A percentile compares a stretch with the other conserved stretches of the same genome.
These are phyloP conservation scores for Callithrix jacchus DNA, from an alignment of 2,113 vertebrate species.

Conservation along the genomic window DNA sequence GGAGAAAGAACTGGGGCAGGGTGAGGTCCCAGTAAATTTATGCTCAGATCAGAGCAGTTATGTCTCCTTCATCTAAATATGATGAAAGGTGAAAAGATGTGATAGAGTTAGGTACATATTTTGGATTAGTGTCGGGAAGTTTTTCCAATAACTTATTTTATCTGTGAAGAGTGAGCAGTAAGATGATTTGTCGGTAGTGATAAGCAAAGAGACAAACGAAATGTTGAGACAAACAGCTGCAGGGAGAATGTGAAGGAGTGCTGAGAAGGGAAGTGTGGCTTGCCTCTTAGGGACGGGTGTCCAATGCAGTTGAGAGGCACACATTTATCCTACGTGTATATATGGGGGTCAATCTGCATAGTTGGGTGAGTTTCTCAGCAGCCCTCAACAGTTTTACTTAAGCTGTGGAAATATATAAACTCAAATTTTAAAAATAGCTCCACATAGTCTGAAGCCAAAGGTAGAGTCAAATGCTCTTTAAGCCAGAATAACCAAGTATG, in stretches of 20 bases:
- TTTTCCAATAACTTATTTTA: background rate
- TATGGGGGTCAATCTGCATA: background rate
- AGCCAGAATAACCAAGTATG: conserved; percentile 36
- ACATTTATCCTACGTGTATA: background rate
- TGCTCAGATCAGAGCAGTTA: background rate
- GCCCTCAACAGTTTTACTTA: background rate
- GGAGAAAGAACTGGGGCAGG: background rate
- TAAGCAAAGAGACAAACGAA: background rate
- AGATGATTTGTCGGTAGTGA: background rate
- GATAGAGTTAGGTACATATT: background rate
- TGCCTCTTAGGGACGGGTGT: background rate
- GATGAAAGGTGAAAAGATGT: background rate
- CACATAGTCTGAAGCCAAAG: conserved; percentile 4
- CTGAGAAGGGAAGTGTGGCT: background rate
- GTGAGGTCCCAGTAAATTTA: background rate
- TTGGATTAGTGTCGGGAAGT: background rate
- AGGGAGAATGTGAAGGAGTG: background rate
- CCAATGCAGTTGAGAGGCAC: background rate
- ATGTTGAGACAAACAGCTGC: conserved; percentile 16
- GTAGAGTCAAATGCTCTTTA: conserved; percentile 22
- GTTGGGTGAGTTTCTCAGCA: conserved; percentile 24
- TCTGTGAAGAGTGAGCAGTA: background rate
- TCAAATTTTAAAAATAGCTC: background rate
- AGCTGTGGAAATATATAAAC: conserved; percentile 15
- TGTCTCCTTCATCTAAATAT: background rate